These are phyloP conservation scores for Peromyscus eremicus DNA, from an alignment of 2,797 vertebrate genomes.

Conservation along the genomic window DNA sequence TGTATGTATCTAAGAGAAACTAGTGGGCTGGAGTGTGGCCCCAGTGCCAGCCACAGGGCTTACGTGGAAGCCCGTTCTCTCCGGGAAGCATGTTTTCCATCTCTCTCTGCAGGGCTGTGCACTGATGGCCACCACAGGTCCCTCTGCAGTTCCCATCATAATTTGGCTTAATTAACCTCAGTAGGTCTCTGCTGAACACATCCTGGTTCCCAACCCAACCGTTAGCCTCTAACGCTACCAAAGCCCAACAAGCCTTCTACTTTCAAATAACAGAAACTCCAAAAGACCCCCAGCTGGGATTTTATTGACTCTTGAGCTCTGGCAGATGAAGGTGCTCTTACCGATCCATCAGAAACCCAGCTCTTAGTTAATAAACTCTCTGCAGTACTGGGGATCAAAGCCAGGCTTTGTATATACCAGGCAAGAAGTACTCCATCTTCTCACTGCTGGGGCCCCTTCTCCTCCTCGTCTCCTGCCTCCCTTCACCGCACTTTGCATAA, in stretches of 20 bases:
- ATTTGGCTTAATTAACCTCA: neutral
- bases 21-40: neutral
- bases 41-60: neutral
- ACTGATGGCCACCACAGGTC: neutral
- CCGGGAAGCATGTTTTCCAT: neutral
- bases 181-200: too few species aligned
- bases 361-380: neutral
- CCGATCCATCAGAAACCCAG: neutral
- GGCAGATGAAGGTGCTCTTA: neutral
- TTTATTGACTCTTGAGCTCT: neutral
- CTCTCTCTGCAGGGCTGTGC: neutral
- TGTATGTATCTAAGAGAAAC: neutral
- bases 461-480: neutral
- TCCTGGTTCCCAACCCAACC: neutral
- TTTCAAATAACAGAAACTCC: neutral
- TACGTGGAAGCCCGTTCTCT: neutral
- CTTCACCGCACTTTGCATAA: neutral
- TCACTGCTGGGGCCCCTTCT: neutral
- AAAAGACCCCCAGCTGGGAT: neutral
- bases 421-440: neutral
- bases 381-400: neutral
- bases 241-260: neutral
- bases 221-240: neutral
- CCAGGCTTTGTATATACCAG: too few species aligned
- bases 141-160: neutral